Evolutionary conservation across 2,888 invertebrate species (phyloP).

Genomic region (Mantis religiosa): DNA sequence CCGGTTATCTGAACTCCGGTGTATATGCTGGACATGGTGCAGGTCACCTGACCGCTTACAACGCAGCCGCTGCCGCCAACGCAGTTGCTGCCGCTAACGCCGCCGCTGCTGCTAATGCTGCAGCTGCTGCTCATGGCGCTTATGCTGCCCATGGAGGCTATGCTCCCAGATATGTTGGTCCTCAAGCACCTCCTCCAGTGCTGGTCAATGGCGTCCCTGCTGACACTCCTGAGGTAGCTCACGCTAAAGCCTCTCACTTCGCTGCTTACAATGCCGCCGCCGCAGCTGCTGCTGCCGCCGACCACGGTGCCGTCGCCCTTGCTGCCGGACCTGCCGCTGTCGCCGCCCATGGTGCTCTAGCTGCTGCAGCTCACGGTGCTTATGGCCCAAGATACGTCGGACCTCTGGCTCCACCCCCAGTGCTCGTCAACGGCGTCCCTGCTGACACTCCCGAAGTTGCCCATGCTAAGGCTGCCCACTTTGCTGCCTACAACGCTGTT

Average conservation of each 20-base stretch:
- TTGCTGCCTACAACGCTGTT: constrained; percentile 29
- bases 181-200: constrained; percentile 25
- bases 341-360: constrained; percentile 38
- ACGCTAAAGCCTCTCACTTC: constrained; percentile 23
- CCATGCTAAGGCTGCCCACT: constrained; percentile 51
- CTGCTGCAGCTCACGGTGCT: neutral
- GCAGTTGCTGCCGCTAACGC: neutral
- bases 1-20: neutral
- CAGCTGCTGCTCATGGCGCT: neutral
- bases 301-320: constrained; percentile 20
- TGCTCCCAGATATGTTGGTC: neutral
- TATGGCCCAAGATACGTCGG: neutral
- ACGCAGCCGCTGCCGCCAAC: neutral
- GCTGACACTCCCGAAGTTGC: constrained; percentile 46
- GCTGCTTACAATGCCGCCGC: constrained; percentile 1
- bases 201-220: constrained; percentile 4
- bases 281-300: constrained; percentile 31
- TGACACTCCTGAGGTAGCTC: constrained; percentile 26
- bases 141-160: neutral
- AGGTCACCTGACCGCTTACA: constrained; percentile 42
- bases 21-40: constrained; percentile 36
- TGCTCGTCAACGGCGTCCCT: neutral
- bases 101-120: neutral
- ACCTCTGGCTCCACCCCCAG: neutral
- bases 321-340: constrained; percentile 27